phyloP scores from a whole-genome alignment of 2,888 invertebrate genomes.

The Microplitis manilae region DNA sequence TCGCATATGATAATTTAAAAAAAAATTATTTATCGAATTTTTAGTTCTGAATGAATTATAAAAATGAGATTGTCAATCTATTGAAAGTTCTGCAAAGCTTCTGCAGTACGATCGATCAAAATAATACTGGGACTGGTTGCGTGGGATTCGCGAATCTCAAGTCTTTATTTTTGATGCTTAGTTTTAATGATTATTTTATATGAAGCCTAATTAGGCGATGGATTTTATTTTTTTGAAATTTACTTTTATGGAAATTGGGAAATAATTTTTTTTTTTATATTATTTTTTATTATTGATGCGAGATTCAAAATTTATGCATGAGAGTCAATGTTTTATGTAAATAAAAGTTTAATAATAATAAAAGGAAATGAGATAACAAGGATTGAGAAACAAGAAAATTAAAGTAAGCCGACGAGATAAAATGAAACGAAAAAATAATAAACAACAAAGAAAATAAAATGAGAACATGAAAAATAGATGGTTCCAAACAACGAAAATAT shows the following conservation, averaged over 20 bases:
- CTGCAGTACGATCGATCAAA: constrained; percentile 44
- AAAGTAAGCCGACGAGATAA: neutral
- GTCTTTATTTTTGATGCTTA: constrained; percentile 5
- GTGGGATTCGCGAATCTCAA: constrained; percentile 13
- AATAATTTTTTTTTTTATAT: neutral
- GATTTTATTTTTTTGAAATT: neutral
- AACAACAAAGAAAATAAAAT: neutral
- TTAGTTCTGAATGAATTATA: neutral
- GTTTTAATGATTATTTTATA: neutral
- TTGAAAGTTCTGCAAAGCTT: constrained; percentile 40
- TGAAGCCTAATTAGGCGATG: too few relatives aligned
- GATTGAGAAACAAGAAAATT: neutral
- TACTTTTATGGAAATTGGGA: neutral
- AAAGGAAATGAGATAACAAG: neutral
- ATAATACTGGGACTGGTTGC: constrained; percentile 33
- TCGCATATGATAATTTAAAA: neutral
- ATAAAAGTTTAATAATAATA: neutral
- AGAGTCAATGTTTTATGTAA: neutral
- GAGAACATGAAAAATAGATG: neutral
- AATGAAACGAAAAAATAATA: neutral
- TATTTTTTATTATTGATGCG: too few relatives aligned
- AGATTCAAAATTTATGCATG: too few relatives aligned
- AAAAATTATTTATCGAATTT: neutral
- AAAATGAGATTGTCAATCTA: constrained; percentile 12
- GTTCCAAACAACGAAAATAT: neutral